These are phyloP conservation scores for Frieseomelitta varia DNA, from an alignment of 1,140 invertebrate species.

Conservation along the genomic window DNA sequence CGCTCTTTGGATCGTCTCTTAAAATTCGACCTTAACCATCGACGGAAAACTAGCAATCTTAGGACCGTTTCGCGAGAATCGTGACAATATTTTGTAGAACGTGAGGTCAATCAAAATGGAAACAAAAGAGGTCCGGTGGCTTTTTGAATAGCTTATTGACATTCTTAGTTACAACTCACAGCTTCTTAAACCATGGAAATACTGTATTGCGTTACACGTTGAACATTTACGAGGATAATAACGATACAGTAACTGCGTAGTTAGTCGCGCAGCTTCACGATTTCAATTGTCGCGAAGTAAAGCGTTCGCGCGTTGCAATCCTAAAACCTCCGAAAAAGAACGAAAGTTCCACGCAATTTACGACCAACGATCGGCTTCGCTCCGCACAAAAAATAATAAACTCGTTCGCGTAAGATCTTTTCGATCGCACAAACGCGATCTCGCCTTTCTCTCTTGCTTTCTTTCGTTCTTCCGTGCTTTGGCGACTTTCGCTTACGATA, in stretches of 20 bases:
- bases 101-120: not conserved
- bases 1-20: not conserved
- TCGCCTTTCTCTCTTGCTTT: not conserved
- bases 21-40: not conserved
- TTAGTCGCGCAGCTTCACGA: not conserved
- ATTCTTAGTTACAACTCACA: slow-evolving; percentile 40
- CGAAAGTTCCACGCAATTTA: not conserved
- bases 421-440: not conserved
- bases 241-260: slow-evolving; percentile 16
- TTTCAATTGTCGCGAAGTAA: not conserved
- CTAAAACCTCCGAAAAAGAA: not conserved
- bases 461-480: not conserved
- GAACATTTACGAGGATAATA: slow-evolving; percentile 26
- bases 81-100: not conserved
- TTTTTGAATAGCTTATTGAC: slow-evolving; percentile 11
- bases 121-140: not conserved
- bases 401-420: not conserved
- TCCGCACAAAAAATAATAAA: slow-evolving; percentile 10
- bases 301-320: not conserved
- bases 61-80: slow-evolving; percentile 38
- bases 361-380: not conserved
- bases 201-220: slow-evolving; percentile 41
- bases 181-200: slow-evolving; percentile 38
- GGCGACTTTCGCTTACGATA: not conserved
- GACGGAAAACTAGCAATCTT: slow-evolving; percentile 4